phyloP scores from a whole-genome alignment of 1,140 invertebrate species.

The Eupristina koningsbergeri region DNA sequence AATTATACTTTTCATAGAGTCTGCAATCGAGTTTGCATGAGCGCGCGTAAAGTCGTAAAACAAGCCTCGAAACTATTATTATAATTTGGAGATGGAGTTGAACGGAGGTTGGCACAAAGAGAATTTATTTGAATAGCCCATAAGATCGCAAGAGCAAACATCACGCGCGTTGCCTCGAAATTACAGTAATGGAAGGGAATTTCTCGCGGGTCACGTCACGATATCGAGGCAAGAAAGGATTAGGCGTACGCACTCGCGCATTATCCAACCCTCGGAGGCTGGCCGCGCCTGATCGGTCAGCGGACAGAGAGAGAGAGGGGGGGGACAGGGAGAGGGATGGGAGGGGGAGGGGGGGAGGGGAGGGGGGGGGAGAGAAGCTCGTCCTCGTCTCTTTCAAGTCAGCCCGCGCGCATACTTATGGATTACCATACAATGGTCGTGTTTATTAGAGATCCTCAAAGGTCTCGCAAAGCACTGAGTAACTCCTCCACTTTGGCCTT shows the following conservation, averaged over 20 bases:
- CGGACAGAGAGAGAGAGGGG: no score
- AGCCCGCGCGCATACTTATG: conserved; percentile 32
- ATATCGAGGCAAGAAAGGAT: neutral
- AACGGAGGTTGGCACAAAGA: neutral
- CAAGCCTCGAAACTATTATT: neutral
- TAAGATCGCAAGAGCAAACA: neutral
- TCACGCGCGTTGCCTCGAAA: neutral
- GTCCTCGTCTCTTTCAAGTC: neutral
- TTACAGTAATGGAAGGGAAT: conserved; percentile 18
- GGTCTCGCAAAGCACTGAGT: conserved; percentile 8
- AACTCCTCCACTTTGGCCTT: conserved; percentile 38
- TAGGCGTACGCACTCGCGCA: neutral
- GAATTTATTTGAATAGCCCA: conserved; percentile 21
- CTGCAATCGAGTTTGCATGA: no score
- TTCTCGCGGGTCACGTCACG: neutral
- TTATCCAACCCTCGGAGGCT: neutral
- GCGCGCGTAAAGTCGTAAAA: no score
- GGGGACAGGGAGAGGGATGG: no score
- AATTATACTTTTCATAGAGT: no score
- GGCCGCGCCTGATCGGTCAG: conserved; percentile 20
- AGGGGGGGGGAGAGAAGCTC: neutral
- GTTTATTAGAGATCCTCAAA: conserved; percentile 53
- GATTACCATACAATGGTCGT: conserved; percentile 53
- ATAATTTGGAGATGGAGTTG: neutral
- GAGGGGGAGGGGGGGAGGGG: neutral